A percentile compares a stretch with the other conserved stretches of the same genome.
phyloP scores from a whole-genome alignment of 2,797 vertebrate genomes.

The Ibycter americanus region DNA sequence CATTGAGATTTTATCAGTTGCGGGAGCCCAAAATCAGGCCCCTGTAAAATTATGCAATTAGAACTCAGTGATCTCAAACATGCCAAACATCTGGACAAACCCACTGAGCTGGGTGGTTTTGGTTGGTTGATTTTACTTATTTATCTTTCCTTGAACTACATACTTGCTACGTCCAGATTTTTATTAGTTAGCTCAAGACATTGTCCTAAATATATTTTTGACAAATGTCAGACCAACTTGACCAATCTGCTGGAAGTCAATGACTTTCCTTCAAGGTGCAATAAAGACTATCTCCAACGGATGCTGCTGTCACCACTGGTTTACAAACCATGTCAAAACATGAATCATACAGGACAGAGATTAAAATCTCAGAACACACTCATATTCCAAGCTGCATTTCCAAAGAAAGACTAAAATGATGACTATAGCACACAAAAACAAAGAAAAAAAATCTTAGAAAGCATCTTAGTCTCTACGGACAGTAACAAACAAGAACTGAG shows the following conservation, averaged over 20 bases:
- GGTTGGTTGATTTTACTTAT: not conserved
- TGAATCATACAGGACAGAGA: not conserved
- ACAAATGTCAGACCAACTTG: not conserved
- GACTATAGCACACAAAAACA: not conserved
- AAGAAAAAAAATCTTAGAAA: not conserved
- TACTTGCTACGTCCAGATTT: not conserved
- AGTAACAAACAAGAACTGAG: not conserved
- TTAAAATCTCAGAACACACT: not conserved
- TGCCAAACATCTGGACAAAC: not conserved
- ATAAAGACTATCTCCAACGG: not conserved
- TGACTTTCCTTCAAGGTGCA: not conserved
- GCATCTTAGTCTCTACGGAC: not conserved
- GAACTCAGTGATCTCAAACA: not conserved
- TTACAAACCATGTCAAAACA: not conserved
- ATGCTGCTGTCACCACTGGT: not conserved
- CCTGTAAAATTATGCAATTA: not conserved
- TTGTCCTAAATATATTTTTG: not conserved
- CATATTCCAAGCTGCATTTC: not conserved
- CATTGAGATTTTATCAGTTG: not conserved
- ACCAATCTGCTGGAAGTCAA: not conserved
- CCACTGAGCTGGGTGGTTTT: not conserved
- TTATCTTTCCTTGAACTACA: not conserved
- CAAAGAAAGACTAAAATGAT: not conserved
- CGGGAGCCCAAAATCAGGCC: not conserved
- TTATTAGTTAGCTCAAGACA: not conserved